These are phyloP conservation scores for Horisme vitalbata DNA, from an alignment of 2,888 invertebrate genomes.

Conservation along the genomic window DNA sequence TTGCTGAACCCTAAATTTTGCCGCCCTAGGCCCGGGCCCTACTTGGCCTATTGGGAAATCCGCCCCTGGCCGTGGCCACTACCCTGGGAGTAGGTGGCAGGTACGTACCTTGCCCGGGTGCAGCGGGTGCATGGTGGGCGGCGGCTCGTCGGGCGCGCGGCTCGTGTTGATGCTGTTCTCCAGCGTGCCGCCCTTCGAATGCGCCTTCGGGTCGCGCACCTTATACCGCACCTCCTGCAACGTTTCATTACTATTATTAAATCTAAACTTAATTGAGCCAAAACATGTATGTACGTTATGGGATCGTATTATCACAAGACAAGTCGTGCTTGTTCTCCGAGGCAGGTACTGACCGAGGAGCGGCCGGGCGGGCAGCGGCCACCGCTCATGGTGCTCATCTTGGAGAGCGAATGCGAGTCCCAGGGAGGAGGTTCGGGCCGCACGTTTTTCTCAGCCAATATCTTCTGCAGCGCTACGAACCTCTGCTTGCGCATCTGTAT, in stretches of 20 bases:
- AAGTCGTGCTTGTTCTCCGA: too few relatives aligned
- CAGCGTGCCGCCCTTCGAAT: slow-evolving; percentile 93
- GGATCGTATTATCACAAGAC: too few relatives aligned
- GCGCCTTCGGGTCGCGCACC: slow-evolving; percentile 94
- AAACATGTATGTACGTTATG: too few relatives aligned
- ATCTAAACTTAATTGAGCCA: too few relatives aligned
- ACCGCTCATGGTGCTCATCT: slow-evolving; percentile 87
- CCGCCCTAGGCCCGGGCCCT: too few relatives aligned
- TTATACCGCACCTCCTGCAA: slow-evolving; percentile 95
- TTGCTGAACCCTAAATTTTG: too few relatives aligned
- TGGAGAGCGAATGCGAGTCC: slow-evolving; percentile 84
- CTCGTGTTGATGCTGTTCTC: slow-evolving; percentile 92
- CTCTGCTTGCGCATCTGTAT: slow-evolving; percentile 96
- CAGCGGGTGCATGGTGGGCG: slow-evolving; percentile 86
- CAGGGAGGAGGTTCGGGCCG: slow-evolving; percentile 88
- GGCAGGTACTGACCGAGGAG: slow-evolving; percentile 47
- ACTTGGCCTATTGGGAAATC: too few relatives aligned
- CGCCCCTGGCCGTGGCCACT: too few relatives aligned
- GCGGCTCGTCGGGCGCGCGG: slow-evolving; percentile 79
- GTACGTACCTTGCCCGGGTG: slow-evolving; percentile 87
- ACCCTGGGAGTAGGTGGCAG: too few relatives aligned
- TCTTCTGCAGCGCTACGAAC: slow-evolving; percentile 92
- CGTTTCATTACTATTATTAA: too few relatives aligned
- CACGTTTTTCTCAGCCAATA: slow-evolving; percentile 93
- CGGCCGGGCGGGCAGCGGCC: slow-evolving; percentile 58